Percentiles rank a stretch among this genome's conserved stretches.
phyloP scores from a whole-genome alignment of 2,113 vertebrate genomes.

The Tyrannus savana region DNA sequence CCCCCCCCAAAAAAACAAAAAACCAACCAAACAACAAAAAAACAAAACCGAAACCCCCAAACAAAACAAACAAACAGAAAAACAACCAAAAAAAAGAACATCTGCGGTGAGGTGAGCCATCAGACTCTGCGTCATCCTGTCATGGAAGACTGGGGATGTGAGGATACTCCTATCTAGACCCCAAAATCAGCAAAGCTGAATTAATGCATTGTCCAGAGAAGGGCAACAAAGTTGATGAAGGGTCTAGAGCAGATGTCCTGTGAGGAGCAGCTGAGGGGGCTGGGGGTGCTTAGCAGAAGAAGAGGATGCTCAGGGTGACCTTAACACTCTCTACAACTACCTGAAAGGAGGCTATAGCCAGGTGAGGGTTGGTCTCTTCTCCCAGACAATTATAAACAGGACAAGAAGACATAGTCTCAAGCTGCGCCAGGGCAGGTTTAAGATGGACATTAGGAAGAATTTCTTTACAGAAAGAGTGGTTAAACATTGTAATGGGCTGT shows the following conservation, averaged over 20 bases:
- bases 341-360: not conserved
- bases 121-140: rapidly evolving
- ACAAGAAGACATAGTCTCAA: not conserved
- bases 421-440: not conserved
- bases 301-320: not conserved
- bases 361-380: not conserved
- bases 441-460: not conserved
- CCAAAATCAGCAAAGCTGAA: not conserved
- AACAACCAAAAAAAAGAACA: not conserved
- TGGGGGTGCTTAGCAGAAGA: not conserved
- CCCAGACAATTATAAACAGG: not conserved
- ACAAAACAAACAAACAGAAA: not conserved
- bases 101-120: not conserved
- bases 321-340: rapidly evolving
- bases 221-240: rapidly evolving
- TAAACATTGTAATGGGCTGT: not conserved
- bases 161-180: not conserved
- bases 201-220: not conserved
- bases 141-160: not conserved
- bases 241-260: not conserved
- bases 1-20: not conserved
- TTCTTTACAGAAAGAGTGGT: not conserved
- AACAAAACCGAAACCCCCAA: too few relatives aligned
- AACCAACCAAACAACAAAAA: not conserved
- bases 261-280: not conserved